Evolutionary conservation across 2,797 vertebrate genomes (phyloP).

Genomic region (Neostethus bicornis): DNA sequence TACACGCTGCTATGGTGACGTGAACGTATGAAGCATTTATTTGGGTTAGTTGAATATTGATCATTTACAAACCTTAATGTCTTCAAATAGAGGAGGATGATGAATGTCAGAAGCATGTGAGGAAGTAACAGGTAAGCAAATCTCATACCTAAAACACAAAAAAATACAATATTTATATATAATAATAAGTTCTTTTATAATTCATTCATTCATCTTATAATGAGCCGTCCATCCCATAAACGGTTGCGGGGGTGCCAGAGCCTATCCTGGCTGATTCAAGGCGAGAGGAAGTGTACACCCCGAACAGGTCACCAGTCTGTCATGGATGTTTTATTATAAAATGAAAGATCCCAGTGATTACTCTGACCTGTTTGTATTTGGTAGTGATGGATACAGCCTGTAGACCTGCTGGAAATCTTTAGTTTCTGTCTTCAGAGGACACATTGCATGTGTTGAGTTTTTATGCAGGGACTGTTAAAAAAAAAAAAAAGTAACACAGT

Average conservation of each 20-base stretch:
- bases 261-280: too few species aligned
- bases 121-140: neutral
- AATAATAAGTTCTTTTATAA: too few species aligned
- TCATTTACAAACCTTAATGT: constrained; percentile 46
- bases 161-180: too few species aligned
- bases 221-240: too few species aligned
- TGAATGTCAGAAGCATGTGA: neutral
- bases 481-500: neutral
- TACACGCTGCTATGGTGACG: constrained; percentile 50
- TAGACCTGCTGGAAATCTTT: constrained; percentile 1
- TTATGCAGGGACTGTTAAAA: constrained; percentile 31
- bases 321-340: too few species aligned
- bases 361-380: constrained; percentile 32
- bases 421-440: neutral
- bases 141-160: constrained; percentile 37
- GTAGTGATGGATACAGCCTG: constrained; percentile 59
- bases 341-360: too few species aligned
- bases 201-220: too few species aligned
- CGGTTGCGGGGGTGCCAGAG: too few species aligned
- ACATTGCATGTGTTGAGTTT: constrained; percentile 5
- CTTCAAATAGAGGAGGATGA: neutral
- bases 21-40: neutral
- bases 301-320: too few species aligned
- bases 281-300: too few species aligned
- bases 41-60: neutral